Percentiles rank a stretch among this genome's conserved stretches.
phyloP scores from a whole-genome alignment of 2,797 vertebrate species.

The Arctocebus calabarensis region DNA sequence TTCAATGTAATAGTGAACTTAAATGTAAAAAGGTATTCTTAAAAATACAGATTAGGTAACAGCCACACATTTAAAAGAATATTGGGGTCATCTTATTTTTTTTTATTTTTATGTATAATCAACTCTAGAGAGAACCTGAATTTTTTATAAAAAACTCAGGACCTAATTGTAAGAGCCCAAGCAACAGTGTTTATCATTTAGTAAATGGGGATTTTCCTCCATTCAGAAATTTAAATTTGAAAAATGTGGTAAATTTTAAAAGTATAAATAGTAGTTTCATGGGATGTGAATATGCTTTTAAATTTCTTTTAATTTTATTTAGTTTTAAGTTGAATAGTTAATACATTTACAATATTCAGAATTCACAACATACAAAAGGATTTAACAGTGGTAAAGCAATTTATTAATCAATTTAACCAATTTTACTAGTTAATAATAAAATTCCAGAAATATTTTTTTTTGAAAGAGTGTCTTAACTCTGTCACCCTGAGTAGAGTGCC shows the following conservation, averaged over 20 bases:
- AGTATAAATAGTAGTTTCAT: constrained; percentile 83
- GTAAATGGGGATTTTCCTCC: constrained; percentile 48
- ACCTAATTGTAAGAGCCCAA: constrained; percentile 70
- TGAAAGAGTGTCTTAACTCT: no score
- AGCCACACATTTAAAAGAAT: constrained; percentile 1
- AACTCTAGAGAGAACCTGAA: constrained; percentile 55
- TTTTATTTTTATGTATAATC: constrained; percentile 46
- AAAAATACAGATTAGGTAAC: not conserved
- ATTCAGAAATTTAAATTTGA: constrained; percentile 70
- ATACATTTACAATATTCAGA: not conserved
- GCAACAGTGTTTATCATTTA: constrained; percentile 65
- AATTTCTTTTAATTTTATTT: not conserved
- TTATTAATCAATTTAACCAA: no score
- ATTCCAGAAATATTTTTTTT: not conserved
- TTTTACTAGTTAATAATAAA: not conserved
- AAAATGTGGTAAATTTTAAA: constrained; percentile 74
- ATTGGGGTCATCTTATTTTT: not conserved
- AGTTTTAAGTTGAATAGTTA: not conserved
- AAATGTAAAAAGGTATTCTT: constrained; percentile 62
- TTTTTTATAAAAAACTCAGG: constrained; percentile 52
- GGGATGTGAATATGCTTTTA: constrained; percentile 73
- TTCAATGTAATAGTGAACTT: constrained; percentile 61
- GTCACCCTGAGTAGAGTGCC: no score
- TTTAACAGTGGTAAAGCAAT: not conserved
- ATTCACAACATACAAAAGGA: not conserved